These are phyloP conservation scores for Graphium colonna DNA, from an alignment of 2,888 invertebrate species.

Conservation along the genomic window DNA sequence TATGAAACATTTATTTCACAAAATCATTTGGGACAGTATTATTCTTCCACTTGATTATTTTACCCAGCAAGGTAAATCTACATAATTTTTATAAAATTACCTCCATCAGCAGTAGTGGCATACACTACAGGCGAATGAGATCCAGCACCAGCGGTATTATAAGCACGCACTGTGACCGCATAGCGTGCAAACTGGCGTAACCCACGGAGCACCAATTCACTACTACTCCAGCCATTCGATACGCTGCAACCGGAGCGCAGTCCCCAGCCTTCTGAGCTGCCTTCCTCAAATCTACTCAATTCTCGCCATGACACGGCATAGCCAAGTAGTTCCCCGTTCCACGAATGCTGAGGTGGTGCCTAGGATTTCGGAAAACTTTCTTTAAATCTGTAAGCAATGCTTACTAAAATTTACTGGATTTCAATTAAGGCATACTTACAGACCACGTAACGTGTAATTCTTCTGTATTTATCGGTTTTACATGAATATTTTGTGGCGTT, in stretches of 20 bases:
- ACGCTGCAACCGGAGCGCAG: conserved; percentile 44
- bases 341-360: conserved; percentile 83
- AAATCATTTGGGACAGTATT: no score
- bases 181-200: conserved; percentile 88
- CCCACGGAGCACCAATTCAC: conserved; percentile 81
- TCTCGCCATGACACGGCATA: conserved; percentile 84
- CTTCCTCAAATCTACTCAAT: conserved; percentile 34
- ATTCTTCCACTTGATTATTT: no score
- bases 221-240: conserved; percentile 83
- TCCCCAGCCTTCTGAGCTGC: conserved; percentile 44
- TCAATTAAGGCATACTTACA: conserved; percentile 59
- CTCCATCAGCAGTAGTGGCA: conserved; percentile 89
- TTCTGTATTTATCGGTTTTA: conserved; percentile 82
- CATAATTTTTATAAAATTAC: no score
- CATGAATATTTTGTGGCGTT: conserved; percentile 83
- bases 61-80: no score
- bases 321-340: conserved; percentile 87
- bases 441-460: conserved; percentile 86
- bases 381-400: no score
- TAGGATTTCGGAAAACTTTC: no score
- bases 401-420: no score
- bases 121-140: conserved; percentile 85
- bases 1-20: no score
- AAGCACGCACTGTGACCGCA: conserved; percentile 87
- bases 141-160: conserved; percentile 90